Evolutionary conservation across 1,140 invertebrate genomes (phyloP).

Genomic region (Zaprionus lachaisei): DNA sequence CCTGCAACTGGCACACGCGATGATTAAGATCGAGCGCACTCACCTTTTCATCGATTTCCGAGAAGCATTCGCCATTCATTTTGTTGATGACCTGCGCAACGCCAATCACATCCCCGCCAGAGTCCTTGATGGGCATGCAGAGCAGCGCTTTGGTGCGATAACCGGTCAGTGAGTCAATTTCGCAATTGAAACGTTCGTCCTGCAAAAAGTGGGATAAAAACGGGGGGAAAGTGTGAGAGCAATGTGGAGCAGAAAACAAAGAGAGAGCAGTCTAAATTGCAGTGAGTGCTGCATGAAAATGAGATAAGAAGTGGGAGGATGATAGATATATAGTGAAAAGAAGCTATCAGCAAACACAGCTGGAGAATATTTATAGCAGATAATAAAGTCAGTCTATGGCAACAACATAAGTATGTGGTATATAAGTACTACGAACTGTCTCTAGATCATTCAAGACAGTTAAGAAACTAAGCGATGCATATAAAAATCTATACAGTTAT

Average conservation of each 20-base stretch:
- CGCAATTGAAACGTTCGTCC: constrained; percentile 96
- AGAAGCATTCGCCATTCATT: constrained; percentile 91
- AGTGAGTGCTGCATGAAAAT: neutral
- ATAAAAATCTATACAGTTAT: too few species aligned
- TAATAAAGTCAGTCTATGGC: neutral
- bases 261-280: neutral
- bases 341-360: neutral
- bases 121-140: constrained; percentile 98
- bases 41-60: constrained; percentile 92
- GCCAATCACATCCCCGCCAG: constrained; percentile 96
- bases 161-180: constrained; percentile 96
- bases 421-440: too few species aligned
- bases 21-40: constrained; percentile 44
- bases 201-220: constrained; percentile 73
- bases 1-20: constrained; percentile 17
- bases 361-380: neutral
- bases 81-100: constrained; percentile 99
- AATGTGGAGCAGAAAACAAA: neutral
- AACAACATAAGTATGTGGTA: neutral
- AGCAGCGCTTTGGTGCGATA: constrained; percentile 96
- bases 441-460: too few species aligned
- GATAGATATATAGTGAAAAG: neutral
- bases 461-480: too few species aligned
- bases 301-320: neutral
- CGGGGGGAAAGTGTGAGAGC: neutral